Conservation (phyloP, 2,113 vertebrate species). For the Arizona elegans region DNA sequence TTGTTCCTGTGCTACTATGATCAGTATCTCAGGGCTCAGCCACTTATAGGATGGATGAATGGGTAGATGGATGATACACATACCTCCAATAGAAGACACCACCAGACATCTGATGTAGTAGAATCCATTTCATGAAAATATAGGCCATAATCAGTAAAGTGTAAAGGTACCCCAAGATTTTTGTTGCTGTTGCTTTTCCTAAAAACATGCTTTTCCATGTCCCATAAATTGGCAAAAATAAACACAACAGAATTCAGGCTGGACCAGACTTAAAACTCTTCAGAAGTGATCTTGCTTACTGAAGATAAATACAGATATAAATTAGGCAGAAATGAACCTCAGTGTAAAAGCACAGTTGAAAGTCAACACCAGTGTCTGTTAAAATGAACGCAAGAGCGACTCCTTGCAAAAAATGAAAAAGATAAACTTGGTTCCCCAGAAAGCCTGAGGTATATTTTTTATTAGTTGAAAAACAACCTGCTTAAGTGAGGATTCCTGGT, state of each 20-base stretch:
- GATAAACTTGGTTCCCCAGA: not conserved
- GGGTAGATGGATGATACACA: not conserved
- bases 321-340: not conserved
- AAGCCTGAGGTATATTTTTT: not conserved
- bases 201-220: not conserved
- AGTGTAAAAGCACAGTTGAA: not conserved
- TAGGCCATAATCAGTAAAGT: not conserved
- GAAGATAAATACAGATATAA: not conserved
- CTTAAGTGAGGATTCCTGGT: not conserved
- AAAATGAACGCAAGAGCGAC: not conserved
- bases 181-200: not conserved
- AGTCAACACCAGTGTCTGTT: not conserved
- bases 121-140: not conserved
- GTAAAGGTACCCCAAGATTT: not conserved
- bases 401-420: not conserved
- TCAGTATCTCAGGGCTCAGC: not conserved
- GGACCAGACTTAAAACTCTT: not conserved
- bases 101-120: not conserved
- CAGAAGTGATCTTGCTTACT: not conserved
- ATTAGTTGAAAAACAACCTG: not conserved
- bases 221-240: not conserved
- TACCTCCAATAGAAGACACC: not conserved
- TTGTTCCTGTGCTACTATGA: not conserved
- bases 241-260: not conserved
- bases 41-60: not conserved